phyloP scores from a whole-genome alignment of 2,113 vertebrate genomes.

The Ceyx melanurus region DNA sequence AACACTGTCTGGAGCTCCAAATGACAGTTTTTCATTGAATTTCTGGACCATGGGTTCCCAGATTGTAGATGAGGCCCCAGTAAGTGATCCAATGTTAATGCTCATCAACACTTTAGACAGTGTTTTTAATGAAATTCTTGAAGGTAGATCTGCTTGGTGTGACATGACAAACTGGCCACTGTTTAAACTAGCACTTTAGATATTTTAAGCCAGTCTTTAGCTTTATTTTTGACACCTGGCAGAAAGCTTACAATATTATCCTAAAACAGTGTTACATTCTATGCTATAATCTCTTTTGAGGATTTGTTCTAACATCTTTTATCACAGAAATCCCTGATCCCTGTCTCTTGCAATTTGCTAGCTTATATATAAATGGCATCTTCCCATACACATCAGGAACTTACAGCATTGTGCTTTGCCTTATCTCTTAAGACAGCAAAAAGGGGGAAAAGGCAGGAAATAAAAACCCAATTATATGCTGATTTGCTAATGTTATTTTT shows the following conservation, averaged over 20 bases:
- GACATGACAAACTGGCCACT: neutral
- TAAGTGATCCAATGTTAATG: neutral
- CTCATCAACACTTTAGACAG: neutral
- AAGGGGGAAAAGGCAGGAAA: slow-evolving; percentile 35
- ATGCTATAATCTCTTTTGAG: neutral
- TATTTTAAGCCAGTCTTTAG: neutral
- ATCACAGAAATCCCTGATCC: neutral
- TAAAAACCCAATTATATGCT: slow-evolving; percentile 77
- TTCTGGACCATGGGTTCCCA: neutral
- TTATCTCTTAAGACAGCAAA: slow-evolving; percentile 40
- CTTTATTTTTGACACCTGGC: neutral
- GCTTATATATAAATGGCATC: neutral
- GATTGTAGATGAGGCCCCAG: neutral
- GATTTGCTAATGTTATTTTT: slow-evolving; percentile 81
- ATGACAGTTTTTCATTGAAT: neutral
- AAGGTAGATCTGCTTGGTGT: neutral
- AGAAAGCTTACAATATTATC: neutral
- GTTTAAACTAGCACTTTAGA: neutral
- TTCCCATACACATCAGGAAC: slow-evolving; percentile 17
- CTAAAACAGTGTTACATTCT: neutral
- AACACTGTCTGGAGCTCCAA: neutral
- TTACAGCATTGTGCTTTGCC: slow-evolving; percentile 25
- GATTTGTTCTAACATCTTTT: neutral
- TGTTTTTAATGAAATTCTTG: neutral
- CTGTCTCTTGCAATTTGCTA: neutral